A percentile compares a stretch with the other conserved stretches of the same genome.
Evolutionary conservation across 2,113 vertebrate species (phyloP).

Genomic region (Gulo gulo): DNA sequence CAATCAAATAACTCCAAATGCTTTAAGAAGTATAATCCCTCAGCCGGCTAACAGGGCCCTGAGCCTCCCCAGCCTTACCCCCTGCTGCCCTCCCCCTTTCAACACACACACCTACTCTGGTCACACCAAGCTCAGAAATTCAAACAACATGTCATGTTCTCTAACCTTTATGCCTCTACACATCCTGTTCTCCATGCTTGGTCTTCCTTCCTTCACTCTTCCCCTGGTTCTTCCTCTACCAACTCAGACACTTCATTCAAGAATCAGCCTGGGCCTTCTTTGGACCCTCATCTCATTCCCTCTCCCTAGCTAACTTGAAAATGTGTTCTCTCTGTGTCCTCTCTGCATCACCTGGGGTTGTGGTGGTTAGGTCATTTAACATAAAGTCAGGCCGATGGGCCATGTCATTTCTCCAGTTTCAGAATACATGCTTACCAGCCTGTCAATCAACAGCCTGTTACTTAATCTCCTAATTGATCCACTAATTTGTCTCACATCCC

Average conservation of each 20-base stretch:
- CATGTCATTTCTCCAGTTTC: not conserved
- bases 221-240: not conserved
- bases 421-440: not conserved
- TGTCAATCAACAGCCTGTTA: not conserved
- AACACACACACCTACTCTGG: not conserved
- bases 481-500: not conserved
- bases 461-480: not conserved
- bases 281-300: not conserved
- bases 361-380: not conserved
- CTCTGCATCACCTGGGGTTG: not conserved
- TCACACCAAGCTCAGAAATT: not conserved
- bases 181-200: not conserved
- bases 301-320: not conserved
- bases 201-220: not conserved
- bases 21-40: constrained; percentile 9
- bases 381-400: not conserved
- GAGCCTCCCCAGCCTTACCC: not conserved
- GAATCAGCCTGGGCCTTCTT: not conserved
- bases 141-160: not conserved
- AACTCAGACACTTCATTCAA: not conserved
- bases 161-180: not conserved
- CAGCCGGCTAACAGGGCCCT: not conserved
- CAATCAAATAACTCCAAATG: not conserved
- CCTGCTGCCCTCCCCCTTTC: not conserved
- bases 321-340: not conserved